Conservation (phyloP, 2,113 vertebrate species). For the Neolamprologus caudopunctatus region DNA sequence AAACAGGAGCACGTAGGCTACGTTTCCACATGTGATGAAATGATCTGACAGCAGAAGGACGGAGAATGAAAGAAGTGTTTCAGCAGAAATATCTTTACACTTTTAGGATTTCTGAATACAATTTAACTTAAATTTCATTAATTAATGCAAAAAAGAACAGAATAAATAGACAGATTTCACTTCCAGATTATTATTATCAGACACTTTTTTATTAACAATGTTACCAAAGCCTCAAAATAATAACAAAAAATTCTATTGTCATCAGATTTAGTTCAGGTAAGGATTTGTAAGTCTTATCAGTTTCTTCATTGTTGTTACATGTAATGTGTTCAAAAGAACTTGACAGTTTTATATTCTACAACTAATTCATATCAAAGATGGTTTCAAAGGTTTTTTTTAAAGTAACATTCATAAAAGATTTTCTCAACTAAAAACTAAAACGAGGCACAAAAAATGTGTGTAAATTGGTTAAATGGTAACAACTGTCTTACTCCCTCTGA, state of each 20-base stretch:
- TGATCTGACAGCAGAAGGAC: conserved; percentile 58
- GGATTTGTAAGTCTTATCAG: neutral
- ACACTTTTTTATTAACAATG: neutral
- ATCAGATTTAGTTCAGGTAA: neutral
- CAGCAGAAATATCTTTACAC: neutral
- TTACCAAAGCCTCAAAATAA: neutral
- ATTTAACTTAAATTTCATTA: neutral
- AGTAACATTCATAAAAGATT: neutral
- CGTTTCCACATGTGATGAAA: conserved; percentile 73
- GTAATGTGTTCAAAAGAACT: neutral
- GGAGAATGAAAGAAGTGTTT: neutral
- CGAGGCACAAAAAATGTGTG: neutral
- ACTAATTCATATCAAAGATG: neutral
- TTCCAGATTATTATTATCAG: neutral
- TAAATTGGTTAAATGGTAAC: neutral
- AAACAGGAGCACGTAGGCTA: conserved; percentile 77
- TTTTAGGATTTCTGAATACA: neutral
- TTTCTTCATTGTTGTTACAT: neutral
- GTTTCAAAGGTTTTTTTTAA: neutral
- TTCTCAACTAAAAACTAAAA: neutral
- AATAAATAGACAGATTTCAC: neutral
- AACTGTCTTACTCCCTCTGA: neutral
- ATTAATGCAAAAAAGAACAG: neutral
- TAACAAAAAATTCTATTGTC: neutral
- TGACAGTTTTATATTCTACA: neutral